Conservation (phyloP, 2,797 vertebrate genomes). For the Crossoptilon crossoptilon region DNA sequence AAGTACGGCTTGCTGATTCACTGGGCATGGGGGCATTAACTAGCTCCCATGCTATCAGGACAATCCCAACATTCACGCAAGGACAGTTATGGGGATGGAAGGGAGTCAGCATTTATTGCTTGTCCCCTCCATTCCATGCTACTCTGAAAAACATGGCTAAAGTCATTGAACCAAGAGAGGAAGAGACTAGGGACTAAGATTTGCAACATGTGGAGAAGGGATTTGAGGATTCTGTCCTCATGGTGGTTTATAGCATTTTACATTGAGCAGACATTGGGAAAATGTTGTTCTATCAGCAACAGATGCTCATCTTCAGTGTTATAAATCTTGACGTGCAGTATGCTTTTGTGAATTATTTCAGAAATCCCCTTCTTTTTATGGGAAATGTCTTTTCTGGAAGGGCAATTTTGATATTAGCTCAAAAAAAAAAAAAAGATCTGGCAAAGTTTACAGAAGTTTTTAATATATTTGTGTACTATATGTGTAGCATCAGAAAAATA, state of each 20-base stretch:
- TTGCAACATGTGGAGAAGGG: background rate
- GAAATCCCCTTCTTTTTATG: background rate
- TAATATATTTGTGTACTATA: background rate
- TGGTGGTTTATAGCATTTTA: background rate
- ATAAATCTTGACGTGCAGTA: background rate
- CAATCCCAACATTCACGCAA: background rate
- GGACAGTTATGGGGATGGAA: background rate
- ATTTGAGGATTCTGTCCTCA: background rate
- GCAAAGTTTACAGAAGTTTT: background rate
- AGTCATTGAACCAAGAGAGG: background rate
- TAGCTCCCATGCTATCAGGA: background rate
- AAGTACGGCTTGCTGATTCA: background rate
- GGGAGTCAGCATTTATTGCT: accelerated
- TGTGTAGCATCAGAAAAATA: background rate
- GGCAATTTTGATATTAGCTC: background rate
- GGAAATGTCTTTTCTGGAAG: background rate
- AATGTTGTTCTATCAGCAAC: background rate
- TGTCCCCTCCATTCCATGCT: background rate
- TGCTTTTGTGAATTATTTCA: background rate
- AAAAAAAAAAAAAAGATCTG: background rate
- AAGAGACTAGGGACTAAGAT: background rate
- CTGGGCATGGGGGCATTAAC: accelerated
- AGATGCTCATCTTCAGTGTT: background rate
- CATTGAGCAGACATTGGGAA: background rate
- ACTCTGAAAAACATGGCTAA: background rate